Conservation (phyloP, 2,797 vertebrate genomes). For the Sebastes flavidus region DNA sequence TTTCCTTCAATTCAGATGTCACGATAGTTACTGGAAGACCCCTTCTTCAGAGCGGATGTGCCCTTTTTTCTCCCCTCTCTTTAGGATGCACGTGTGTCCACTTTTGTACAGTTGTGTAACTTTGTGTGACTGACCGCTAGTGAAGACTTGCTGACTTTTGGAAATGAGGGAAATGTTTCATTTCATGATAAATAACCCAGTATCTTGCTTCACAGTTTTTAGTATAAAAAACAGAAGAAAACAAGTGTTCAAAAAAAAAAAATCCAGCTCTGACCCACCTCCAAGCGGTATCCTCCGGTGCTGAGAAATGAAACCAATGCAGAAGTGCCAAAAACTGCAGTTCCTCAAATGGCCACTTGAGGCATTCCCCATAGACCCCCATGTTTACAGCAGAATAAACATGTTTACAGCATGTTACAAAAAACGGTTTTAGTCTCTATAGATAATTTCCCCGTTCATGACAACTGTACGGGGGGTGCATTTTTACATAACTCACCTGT, state of each 20-base stretch:
- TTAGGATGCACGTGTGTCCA: not conserved
- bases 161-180: not conserved
- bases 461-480: too few relatives aligned
- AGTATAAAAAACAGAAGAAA: not conserved
- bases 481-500: too few relatives aligned
- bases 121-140: not conserved
- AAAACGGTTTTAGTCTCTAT: too few relatives aligned
- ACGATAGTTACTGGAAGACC: constrained; percentile 18
- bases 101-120: not conserved
- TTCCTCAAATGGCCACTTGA: too few relatives aligned
- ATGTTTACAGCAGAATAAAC: too few relatives aligned
- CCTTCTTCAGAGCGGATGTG: constrained; percentile 2
- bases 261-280: not conserved
- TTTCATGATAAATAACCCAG: not conserved
- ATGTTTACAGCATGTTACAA: too few relatives aligned
- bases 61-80: not conserved
- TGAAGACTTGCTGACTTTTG: not conserved
- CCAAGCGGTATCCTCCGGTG: too few relatives aligned
- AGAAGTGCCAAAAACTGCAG: too few relatives aligned
- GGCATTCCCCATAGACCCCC: too few relatives aligned
- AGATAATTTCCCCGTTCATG: too few relatives aligned
- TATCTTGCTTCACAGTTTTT: not conserved
- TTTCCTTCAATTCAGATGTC: constrained; percentile 19
- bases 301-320: too few relatives aligned
- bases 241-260: not conserved